Evolutionary conservation across 2,888 invertebrate species (phyloP), one percentile per base, ranked within the genome.

Genomic region (Cantharis nigra): DNA sequence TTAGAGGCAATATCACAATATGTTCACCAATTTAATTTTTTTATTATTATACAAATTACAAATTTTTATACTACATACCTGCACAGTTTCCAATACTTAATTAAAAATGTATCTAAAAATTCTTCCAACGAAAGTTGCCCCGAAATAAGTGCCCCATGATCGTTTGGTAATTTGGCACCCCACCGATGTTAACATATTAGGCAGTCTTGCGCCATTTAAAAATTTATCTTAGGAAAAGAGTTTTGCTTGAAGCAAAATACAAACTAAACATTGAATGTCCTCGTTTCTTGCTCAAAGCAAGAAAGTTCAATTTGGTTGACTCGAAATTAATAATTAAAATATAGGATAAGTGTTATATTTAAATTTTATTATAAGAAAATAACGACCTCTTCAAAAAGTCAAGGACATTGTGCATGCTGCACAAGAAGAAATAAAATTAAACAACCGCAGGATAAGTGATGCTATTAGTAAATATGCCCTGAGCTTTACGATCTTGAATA

Each of bases 381-480:
- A 69, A 72, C 73, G 67, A 62, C 30, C 18, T 70, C 20, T 69
- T 28, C 62, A 13, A 18, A 72, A 70, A 69, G 63, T 69, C 74
- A 74, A 74, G 74, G 74, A 70, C 74, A 70, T 30, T n/a, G 23
- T 69, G 26, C 30, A 74, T 74, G 70, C 62, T 70, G 69, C 74
- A 30, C 28, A 70, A 30, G 30, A 63, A 20, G 63, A 78, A 79
- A 76, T 76, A 79, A 79, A 74, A 78, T 78, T 72, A 72, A 76
- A 78, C 72, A 76, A 78, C 74, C 63, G 67, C 69, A 69, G 76
- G 72, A 69, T 78, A 79, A 79, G 78, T 78, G 79, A 76, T 74
- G 78, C 78, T 76, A 78, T 78, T 79, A 79, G 78, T 78, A 79
- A 79, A 76, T 78, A 74, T 76, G 72, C 67, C 69, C 69, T 69